Evolutionary conservation across 2,888 invertebrate species (phyloP).

Genomic region (Xestia rhomboidea): DNA sequence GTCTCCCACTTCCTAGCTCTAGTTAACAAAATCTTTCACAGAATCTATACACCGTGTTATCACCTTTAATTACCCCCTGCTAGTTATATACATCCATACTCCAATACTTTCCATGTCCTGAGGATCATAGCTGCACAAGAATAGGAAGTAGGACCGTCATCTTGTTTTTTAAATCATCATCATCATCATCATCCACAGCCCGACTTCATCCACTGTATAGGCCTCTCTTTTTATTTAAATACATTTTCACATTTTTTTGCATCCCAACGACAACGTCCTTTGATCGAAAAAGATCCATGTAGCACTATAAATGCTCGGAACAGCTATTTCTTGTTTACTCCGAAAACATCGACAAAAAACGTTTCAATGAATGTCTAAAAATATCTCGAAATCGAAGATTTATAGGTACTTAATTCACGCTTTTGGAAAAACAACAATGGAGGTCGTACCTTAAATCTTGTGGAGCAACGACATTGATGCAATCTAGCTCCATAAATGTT

Average conservation of each 20-base stretch:
- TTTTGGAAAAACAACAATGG: not conserved
- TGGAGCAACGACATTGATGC: slow-evolving; percentile 4
- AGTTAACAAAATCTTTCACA: not conserved
- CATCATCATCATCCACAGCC: no score
- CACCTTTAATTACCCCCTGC: not conserved
- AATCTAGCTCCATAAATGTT: slow-evolving; percentile 16
- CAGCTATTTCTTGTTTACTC: not conserved
- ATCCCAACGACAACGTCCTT: not conserved
- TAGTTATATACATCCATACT: not conserved
- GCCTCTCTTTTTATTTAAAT: no score
- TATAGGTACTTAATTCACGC: not conserved
- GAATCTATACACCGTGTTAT: not conserved
- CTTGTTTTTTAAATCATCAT: no score
- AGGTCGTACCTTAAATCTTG: slow-evolving; percentile 27
- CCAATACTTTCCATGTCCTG: no score
- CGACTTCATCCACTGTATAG: no score
- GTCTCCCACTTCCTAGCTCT: not conserved
- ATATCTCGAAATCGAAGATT: slow-evolving; percentile 1
- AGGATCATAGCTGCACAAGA: no score
- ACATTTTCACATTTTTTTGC: not conserved
- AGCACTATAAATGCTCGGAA: not conserved
- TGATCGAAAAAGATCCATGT: not conserved
- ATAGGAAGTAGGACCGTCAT: not conserved
- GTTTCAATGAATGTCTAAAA: not conserved
- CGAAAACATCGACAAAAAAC: not conserved